Conservation (phyloP, 1,140 invertebrate genomes). For the Neotoxoptera formosana region DNA sequence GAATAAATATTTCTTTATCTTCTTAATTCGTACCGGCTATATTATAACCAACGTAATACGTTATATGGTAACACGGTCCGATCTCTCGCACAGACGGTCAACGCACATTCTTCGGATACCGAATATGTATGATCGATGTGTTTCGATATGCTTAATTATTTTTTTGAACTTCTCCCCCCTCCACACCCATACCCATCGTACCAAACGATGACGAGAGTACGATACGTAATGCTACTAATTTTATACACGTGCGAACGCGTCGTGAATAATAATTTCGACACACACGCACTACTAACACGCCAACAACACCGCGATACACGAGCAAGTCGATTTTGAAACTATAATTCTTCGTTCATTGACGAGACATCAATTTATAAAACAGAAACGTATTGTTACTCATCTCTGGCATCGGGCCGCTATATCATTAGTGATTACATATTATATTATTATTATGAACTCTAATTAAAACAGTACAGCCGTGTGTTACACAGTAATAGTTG, state of each 20-base stretch:
- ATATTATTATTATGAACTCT: background rate
- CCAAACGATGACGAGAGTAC: background rate
- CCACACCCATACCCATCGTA: background rate
- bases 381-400: constrained; percentile 19
- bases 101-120: background rate
- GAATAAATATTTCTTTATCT: background rate
- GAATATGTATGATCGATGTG: background rate
- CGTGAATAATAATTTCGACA: constrained; percentile 35
- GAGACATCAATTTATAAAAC: background rate
- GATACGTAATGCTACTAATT: background rate
- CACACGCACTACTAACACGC: background rate
- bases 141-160: constrained; percentile 7
- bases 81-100: background rate
- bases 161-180: background rate
- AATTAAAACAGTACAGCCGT: background rate
- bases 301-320: background rate
- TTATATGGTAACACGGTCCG: background rate
- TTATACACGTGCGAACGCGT: background rate
- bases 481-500: background rate
- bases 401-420: background rate
- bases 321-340: background rate
- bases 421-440: background rate
- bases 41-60: background rate
- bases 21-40: background rate
- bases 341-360: constrained; percentile 7